Percentiles rank a stretch among this genome's conserved stretches.
Conservation (phyloP, 2,113 vertebrate species). For the Phylloscopus whistleri region DNA sequence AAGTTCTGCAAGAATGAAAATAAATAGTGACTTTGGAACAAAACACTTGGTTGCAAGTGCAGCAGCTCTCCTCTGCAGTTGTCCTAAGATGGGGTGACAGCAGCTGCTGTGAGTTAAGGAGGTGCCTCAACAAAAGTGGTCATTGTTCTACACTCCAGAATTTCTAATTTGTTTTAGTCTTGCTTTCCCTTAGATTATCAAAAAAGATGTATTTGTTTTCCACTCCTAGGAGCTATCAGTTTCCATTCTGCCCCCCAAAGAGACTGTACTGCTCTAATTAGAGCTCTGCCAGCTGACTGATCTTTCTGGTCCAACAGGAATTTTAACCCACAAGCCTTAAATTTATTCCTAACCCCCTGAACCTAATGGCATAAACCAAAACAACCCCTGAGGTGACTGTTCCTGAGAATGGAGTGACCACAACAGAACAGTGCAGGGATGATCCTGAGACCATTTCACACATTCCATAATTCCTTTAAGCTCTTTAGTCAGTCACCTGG, state of each 20-base stretch:
- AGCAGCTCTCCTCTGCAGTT: neutral
- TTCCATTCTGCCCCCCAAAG: neutral
- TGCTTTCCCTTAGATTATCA: neutral
- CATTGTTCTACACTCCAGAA: neutral
- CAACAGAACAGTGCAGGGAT: neutral
- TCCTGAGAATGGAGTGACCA: neutral
- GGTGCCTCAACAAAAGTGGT: neutral
- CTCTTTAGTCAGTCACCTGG: no score
- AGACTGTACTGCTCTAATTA: neutral
- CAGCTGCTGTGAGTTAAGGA: neutral
- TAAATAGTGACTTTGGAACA: neutral
- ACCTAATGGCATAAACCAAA: neutral
- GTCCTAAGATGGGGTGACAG: neutral
- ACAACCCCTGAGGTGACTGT: neutral
- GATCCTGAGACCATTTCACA: no score
- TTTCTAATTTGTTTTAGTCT: neutral
- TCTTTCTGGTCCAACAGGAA: neutral
- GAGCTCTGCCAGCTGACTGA: neutral
- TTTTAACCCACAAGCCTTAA: neutral
- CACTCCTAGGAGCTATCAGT: neutral
- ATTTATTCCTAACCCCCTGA: neutral
- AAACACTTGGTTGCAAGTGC: neutral
- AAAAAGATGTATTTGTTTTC: neutral
- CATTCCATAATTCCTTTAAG: no score
- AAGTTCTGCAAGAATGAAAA: neutral